Base-by-base conservation (phyloP, 1,140 invertebrate species). In the Musca vetustissima region DNA sequence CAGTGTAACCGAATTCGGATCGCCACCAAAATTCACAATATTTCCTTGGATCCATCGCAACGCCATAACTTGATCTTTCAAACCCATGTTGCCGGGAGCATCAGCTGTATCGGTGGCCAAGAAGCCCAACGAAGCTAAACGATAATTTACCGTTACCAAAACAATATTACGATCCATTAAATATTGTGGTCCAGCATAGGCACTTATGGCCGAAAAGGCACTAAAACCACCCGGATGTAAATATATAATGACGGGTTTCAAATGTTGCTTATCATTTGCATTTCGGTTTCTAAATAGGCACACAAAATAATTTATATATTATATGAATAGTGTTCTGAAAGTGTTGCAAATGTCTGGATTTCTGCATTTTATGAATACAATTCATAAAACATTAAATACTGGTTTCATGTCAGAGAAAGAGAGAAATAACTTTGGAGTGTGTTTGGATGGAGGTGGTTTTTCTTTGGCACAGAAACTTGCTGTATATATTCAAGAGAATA, bases 11-110 rank as follows among this genome's bases (percentile, higher is more conserved):
- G 86, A 85, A 8, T 84, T 79, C 0, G 88, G 84, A 77, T 91
- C 86, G 7, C 90, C 90, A 1, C 90, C 89, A 73, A 94, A 94
- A 2, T 82, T 74, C 4, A 73, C 83, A 11, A 93, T 91, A 72
- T 93, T 91, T 69, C 86, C 83, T 25, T 90, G 85, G 0, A 93
- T 85, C 92, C 93, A 94, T 73, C 89, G 86, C 9, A 94, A 83
- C 0, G 89, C 88, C 49, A 88, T 80, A 1, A 87, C 85, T 80
- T 93, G 91, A 82, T 94, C 93, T 72, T 91, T 90, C 47, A 94
- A 78, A 6, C 90, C 92, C 50, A 87, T 86, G 76, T 93, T 93
- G 19, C 92, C 92, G 0, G 90, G 86, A 0, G 85, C 84, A 4
- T 84, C 83, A 1, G 83, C 75, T 57, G 85, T 87, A 32, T 85